These are phyloP conservation scores for Papilio demoleus DNA, from an alignment of 2,888 invertebrate genomes.

Conservation along the genomic window DNA sequence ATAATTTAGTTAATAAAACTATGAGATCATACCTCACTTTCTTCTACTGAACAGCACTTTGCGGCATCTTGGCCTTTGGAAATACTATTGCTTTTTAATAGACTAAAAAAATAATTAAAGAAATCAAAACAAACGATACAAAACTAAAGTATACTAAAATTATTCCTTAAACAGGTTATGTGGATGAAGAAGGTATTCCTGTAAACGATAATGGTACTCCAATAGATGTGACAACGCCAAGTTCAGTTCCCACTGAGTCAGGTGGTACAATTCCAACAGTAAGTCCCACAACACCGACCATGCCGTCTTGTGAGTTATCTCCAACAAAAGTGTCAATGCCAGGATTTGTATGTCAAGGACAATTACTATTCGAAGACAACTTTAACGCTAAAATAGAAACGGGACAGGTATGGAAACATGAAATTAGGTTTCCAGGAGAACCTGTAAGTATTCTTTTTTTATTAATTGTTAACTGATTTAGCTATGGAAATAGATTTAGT, in stretches of 20 bases:
- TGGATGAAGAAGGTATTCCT: conserved; percentile 65
- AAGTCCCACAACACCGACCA: conserved; percentile 42
- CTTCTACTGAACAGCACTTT: too few relatives aligned
- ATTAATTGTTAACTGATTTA: too few relatives aligned
- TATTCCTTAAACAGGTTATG: conserved; percentile 55
- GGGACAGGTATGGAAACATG: conserved; percentile 81
- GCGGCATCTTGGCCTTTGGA: too few relatives aligned
- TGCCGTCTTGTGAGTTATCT: conserved; percentile 66
- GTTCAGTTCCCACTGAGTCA: conserved; percentile 23
- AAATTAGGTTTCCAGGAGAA: conserved; percentile 83
- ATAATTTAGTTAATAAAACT: too few relatives aligned
- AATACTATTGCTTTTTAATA: too few relatives aligned
- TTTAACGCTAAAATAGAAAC: conserved; percentile 76
- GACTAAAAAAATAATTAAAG: too few relatives aligned
- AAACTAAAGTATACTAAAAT: background rate
- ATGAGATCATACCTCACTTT: too few relatives aligned
- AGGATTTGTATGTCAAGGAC: conserved; percentile 79
- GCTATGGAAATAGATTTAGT: too few relatives aligned
- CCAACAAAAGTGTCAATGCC: conserved; percentile 63
- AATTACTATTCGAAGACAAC: conserved; percentile 85
- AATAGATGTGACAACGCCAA: conserved; percentile 28
- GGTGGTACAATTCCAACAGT: conserved; percentile 22
- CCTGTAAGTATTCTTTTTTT: conserved; percentile 85
- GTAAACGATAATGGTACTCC: conserved; percentile 44
- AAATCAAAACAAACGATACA: too few relatives aligned